Evolutionary conservation across 2,113 vertebrate species (phyloP), one percentile per base, ranked within the genome.

Genomic region (Parotia lawesii): DNA sequence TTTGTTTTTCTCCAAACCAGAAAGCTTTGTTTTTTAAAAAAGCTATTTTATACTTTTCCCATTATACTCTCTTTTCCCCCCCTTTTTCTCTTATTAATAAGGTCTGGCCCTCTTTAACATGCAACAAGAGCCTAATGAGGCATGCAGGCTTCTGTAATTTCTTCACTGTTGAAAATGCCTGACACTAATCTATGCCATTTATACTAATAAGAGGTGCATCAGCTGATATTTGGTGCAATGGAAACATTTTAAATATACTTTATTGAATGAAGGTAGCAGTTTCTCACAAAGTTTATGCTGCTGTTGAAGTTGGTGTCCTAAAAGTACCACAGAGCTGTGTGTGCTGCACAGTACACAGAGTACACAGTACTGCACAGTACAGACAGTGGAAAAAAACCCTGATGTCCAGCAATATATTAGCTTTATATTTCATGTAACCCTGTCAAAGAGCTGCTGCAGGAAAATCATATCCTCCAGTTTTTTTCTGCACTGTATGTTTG

Each of bases 161-260:
- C 97, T 97, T 97, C 97, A 97, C 97, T 98, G 97, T 97, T 98
- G 95, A 98, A 97, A 97, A 98, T 96, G 97, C 96, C 96, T 98
- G 97, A 98, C 97, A 97, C 98, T 98, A 98, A 98, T 98, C 97
- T 98, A 92, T 94, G 96, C 94, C 97, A 97, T 98, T 98, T 98
- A 97, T 98, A 98, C 97, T 98, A 98, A 98, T 98, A 98, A 98
- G 96, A 96, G 84, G 96, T 97, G 90, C 89, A 97, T 97, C 97
- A 98, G 95, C 94, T 98, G 96, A 97, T 98, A 96, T 96, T 98
- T 96, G 94, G 92, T 96, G 87, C 97, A 97, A 94, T 96, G 91
- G 96, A 98, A 98, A 96, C 93, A 96, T 97, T 94, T 94, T 76
- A 97, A 97, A 96, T 95, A 94, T 94, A 94, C 92, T 97, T 96